Conservation (phyloP, 2,888 invertebrate genomes). For the Eudasyphora cyanicolor region DNA sequence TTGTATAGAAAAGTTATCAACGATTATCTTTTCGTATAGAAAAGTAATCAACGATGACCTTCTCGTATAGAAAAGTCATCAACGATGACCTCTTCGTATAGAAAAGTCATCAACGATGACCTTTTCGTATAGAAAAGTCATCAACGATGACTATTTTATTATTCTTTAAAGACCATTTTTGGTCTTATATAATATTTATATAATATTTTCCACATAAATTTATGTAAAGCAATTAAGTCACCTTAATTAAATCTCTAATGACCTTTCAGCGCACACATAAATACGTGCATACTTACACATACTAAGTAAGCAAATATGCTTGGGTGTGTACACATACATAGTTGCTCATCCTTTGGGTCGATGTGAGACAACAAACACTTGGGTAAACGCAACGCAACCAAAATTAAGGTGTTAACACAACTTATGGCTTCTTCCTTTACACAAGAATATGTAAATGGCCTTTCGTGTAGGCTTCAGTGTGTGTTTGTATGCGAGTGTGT, state of each 20-base stretch:
- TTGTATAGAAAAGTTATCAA: too few species aligned
- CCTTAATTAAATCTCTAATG: conserved; percentile 53
- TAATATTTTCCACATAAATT: conserved; percentile 18
- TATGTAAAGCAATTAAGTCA: conserved; percentile 23
- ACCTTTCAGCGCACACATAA: conserved; percentile 24
- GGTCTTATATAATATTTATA: too few species aligned
- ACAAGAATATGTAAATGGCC: background rate
- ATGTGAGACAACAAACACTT: conserved; percentile 40
- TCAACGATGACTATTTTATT: too few species aligned
- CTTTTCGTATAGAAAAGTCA: too few species aligned
- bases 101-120: too few species aligned
- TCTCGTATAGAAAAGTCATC: too few species aligned
- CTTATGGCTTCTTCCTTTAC: background rate
- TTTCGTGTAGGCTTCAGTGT: background rate
- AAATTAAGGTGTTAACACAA: conserved; percentile 55
- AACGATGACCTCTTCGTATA: too few species aligned
- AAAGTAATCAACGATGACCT: too few species aligned
- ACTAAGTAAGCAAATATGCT: background rate
- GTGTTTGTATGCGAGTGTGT: background rate
- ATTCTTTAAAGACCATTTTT: too few species aligned
- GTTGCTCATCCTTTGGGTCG: background rate
- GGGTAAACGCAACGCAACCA: conserved; percentile 31
- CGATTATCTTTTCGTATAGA: too few species aligned
- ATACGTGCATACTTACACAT: background rate
- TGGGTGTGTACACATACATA: conserved; percentile 17